Base-by-base conservation (phyloP, 2,888 invertebrate genomes). In the Oxytorus armatus region DNA sequence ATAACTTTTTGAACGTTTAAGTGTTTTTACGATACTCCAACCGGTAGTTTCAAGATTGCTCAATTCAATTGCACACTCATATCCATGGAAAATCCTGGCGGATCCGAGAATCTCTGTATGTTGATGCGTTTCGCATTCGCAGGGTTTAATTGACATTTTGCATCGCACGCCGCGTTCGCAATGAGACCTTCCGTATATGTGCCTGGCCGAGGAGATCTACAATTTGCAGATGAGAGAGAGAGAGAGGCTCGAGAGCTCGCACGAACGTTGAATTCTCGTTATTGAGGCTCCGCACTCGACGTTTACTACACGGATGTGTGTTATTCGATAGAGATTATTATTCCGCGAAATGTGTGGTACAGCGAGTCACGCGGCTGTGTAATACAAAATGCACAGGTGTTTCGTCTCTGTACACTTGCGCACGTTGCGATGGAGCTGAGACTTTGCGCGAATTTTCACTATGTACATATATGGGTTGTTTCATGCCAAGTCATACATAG, bases 251-350 rank as follows among this genome's bases (percentile, higher is more conserved):
- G 53, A n/a, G 16, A 69, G 65, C 63, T 57, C 57, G 74, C 29
- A 53, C 72, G 25, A 65, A 73, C 73, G 76, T 77, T 80, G 73
- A 47, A 75, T 80, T 80, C 80, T 80, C 77, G 77, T 77, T 73
- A 77, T 77, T 80, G 39, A 57, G 65, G 63, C 68, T 29, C 23
- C 61, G 70, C 29, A 44, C 47, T 44, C 39, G 14, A 51, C 70
- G 70, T 49, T 51, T 55, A 68, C 61, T 7, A 51, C 59, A 61
- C 44, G 55, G 66, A 80, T 73, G 61, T 72, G 69, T 57, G 61
- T 39, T 80, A 80, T 73, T 80, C 80, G 80, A 77, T 77, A 68
- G 76, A 63, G 63, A 80, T 77, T 73, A 76, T 76, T 77, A 49
- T 65, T 44, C 10, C 57, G 55, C 49, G 72, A 68, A 76, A 68